Base-by-base conservation (phyloP, 2,888 invertebrate genomes). In the Anorthoa munda region DNA sequence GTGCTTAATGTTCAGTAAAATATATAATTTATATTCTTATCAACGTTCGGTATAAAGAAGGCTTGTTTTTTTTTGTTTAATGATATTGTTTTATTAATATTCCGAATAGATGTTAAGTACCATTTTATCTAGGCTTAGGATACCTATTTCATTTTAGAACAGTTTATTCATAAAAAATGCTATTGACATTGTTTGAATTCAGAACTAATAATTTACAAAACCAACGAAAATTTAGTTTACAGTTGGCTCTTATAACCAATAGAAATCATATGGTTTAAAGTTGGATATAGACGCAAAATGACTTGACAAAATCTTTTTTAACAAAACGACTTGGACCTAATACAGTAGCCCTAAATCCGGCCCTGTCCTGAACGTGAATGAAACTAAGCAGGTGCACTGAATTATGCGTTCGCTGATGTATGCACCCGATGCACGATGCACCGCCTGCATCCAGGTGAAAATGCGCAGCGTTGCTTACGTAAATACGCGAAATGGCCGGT, bases 301-400 rank as follows among this genome's bases (percentile, higher is more conserved):
- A 12, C 3, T 31, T 5, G 2, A 0, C 0, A 18, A 56, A 56
- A 5, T 4, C 0, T 50, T n/a, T n/a, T 55, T 39, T 15, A 1
- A 15, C 5, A 12, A 1, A 50, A 58, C 11, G 5, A n/a, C 39
- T 39, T 39, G 13, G 5, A 18, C 12, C 17, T 72, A 53, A 66
- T 31, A 66, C 50, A 0, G 15, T 46, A 31, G 48, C 39, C 15
- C 60, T 5, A 66, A 87, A 55, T 87, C 12, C 82, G 75, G 48
- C 75, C 72, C 87, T 86, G 87, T 48, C 17, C 11, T n/a, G 66
- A 66, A 66, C 63, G 75, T 72, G 81, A 84, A 85, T 85, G 88
- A 89, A 81, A 87, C 85, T 82, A 87, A 88, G 80, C 89, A 89
- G 89, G 87, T 88, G 89, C 79, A 74, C 73, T 86, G 87, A 87